Evolutionary conservation across 2,113 vertebrate species (phyloP).

Genomic region (Pipa parva): DNA sequence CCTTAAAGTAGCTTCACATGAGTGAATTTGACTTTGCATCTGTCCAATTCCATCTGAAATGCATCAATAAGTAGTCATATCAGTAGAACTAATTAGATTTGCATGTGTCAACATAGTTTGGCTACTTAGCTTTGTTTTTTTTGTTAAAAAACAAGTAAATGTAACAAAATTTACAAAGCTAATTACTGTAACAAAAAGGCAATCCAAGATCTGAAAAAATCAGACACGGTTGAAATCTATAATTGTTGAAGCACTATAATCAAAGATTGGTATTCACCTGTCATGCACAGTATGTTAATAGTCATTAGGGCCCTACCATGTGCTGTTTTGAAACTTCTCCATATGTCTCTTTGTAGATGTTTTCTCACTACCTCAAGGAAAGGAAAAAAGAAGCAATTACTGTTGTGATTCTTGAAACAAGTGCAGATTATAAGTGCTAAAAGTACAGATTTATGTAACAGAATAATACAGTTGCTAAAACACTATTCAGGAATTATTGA

Average conservation of each 20-base stretch:
- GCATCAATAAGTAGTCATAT: too few relatives aligned
- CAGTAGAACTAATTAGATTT: too few relatives aligned
- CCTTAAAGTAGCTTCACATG: too few relatives aligned
- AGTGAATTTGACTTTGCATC: too few relatives aligned
- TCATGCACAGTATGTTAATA: conserved; percentile 59
- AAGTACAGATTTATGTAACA: conserved; percentile 37
- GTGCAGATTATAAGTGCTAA: conserved; percentile 11
- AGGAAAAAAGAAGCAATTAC: conserved; percentile 41
- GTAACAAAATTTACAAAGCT: conserved; percentile 4
- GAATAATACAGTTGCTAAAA: conserved; percentile 10
- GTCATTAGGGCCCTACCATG: conserved; percentile 60
- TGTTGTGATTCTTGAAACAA: conserved; percentile 50
- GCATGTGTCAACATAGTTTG: too few relatives aligned
- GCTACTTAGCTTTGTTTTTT: too few relatives aligned
- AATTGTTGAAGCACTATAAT: conserved; percentile 47
- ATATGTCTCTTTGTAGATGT: conserved; percentile 55
- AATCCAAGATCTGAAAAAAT: conserved; percentile 4
- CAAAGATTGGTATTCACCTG: conserved; percentile 60
- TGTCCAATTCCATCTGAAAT: too few relatives aligned
- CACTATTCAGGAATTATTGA: conserved; percentile 50
- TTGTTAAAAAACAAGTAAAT: too few relatives aligned
- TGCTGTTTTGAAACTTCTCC: conserved; percentile 62
- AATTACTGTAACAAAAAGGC: conserved; percentile 24
- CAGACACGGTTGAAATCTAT: conserved; percentile 14
- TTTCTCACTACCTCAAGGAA: conserved; percentile 53